phyloP scores from a whole-genome alignment of 1,140 invertebrate species.

The Drosophila subobscura region DNA sequence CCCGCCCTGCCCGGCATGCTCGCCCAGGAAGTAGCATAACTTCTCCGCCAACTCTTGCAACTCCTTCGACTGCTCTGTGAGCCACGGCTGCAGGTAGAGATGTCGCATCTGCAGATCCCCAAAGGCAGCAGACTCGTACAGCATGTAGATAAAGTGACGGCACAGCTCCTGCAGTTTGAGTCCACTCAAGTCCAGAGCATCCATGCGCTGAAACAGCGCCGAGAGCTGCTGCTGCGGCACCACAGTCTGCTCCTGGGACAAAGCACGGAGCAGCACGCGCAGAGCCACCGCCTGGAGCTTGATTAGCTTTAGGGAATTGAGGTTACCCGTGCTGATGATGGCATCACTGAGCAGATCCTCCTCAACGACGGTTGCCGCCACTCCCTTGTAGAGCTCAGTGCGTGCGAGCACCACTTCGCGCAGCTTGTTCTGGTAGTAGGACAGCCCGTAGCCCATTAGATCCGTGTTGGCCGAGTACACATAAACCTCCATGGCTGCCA shows the following conservation, averaged over 20 bases:
- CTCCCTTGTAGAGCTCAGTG: conserved; percentile 19
- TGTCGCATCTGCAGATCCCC: conserved; percentile 60
- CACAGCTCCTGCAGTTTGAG: conserved; percentile 35
- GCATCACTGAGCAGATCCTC: conserved; percentile 46
- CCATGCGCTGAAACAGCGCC: conserved; percentile 35
- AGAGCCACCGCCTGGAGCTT: conserved; percentile 69
- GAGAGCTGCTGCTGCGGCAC: conserved; percentile 23
- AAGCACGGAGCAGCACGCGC: conserved; percentile 47
- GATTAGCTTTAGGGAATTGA: conserved; percentile 56
- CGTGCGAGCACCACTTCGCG: conserved; percentile 68
- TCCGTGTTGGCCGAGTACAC: conserved; percentile 76
- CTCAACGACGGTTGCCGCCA: background rate
- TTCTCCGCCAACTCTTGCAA: conserved; percentile 26
- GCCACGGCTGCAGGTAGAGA: conserved; percentile 54
- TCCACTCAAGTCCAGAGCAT: conserved; percentile 25
- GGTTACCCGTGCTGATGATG: conserved; percentile 59
- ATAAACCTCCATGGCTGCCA: conserved; percentile 81
- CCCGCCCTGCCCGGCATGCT: background rate
- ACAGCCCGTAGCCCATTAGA: conserved; percentile 77
- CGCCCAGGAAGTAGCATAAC: conserved; percentile 28
- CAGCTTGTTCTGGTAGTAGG: conserved; percentile 78
- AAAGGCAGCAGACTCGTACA: conserved; percentile 66
- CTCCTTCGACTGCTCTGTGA: conserved; percentile 21
- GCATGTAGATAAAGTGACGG: conserved; percentile 52
- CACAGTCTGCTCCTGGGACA: background rate